Evolutionary conservation across 2,888 invertebrate species (phyloP).

Genomic region (Heteromurus nitidus): DNA sequence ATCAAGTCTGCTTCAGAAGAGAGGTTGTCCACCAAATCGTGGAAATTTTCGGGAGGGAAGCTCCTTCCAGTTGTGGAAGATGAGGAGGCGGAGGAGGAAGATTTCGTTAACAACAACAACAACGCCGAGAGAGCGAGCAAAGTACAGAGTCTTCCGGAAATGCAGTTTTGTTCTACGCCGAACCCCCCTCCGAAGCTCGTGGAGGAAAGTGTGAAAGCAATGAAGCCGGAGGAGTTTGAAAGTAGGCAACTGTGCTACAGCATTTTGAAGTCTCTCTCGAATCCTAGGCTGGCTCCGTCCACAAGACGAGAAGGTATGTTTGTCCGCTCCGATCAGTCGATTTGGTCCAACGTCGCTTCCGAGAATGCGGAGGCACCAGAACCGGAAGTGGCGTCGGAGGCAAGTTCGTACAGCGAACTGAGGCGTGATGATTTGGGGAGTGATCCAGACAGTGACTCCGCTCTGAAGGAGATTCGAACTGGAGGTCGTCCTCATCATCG

Average conservation of each 20-base stretch:
- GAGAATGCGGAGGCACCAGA: constrained; percentile 15
- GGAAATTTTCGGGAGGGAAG: not conserved
- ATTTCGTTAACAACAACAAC: not conserved
- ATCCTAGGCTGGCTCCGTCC: no score
- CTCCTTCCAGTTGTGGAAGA: not conserved
- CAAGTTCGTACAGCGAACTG: not conserved
- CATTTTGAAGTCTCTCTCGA: constrained; percentile 25
- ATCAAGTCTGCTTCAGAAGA: constrained; percentile 9
- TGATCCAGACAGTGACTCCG: constrained; percentile 33
- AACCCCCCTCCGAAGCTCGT: not conserved
- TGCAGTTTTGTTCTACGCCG: constrained; percentile 8
- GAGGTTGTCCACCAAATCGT: not conserved
- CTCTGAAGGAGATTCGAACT: constrained; percentile 22
- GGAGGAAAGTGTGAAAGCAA: constrained; percentile 4
- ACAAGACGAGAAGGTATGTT: no score
- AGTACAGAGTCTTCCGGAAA: constrained; percentile 42
- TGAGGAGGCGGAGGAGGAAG: not conserved
- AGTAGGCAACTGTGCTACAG: constrained; percentile 29
- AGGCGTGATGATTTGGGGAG: constrained; percentile 33
- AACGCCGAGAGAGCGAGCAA: constrained; percentile 5
- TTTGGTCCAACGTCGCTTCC: constrained; percentile 52
- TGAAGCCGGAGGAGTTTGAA: constrained; percentile 6
- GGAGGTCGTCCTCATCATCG: no score
- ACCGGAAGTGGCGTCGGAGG: not conserved
- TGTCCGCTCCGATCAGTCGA: constrained; percentile 16